These are phyloP conservation scores for Urocynchramus pylzowi DNA, from an alignment of 2,113 vertebrate species.

Conservation along the genomic window DNA sequence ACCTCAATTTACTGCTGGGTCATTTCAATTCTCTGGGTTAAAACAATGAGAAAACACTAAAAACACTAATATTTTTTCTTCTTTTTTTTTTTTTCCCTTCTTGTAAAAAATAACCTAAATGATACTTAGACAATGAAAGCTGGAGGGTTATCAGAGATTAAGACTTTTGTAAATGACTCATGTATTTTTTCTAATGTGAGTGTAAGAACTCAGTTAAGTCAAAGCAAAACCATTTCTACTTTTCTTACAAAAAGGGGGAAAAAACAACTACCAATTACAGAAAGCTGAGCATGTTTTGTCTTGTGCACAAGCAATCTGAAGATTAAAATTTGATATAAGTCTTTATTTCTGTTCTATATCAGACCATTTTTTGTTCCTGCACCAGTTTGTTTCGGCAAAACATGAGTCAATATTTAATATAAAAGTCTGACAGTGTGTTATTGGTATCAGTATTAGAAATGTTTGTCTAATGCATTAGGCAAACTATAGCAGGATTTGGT, in stretches of 20 bases:
- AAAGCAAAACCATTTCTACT: neutral
- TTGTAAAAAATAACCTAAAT: neutral
- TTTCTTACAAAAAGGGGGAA: neutral
- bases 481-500: constrained; percentile 9
- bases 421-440: neutral
- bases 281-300: neutral
- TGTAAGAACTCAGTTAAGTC: neutral
- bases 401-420: constrained; percentile 38
- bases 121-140: neutral
- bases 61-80: accelerated
- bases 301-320: neutral
- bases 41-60: neutral
- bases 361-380: neutral
- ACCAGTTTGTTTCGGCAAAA: neutral
- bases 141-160: neutral
- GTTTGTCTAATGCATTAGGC: constrained; percentile 10
- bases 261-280: neutral
- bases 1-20: neutral
- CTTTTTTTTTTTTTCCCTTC: neutral
- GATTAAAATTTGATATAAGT: neutral
- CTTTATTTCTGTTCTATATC: neutral
- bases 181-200: neutral
- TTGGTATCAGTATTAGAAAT: neutral
- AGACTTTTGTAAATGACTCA: neutral
- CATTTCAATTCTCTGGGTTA: neutral